Evolutionary conservation across 64 coral and sea anemone species (phyloP).

Genomic region (Montipora capricornis): DNA sequence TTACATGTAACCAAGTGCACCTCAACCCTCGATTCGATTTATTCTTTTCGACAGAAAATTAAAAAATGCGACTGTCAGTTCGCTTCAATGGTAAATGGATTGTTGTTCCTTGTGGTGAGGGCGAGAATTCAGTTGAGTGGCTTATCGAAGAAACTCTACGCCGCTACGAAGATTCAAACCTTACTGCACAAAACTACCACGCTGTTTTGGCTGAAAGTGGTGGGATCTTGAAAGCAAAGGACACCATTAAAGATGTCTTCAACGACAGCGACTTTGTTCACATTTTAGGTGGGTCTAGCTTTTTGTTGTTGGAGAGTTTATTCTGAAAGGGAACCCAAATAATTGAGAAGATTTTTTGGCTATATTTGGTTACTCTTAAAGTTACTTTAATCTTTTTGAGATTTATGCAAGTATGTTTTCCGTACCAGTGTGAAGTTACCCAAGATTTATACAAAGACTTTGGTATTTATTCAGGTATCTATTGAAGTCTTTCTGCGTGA

Average conservation of each 20-base stretch:
- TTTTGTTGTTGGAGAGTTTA: too few relatives aligned
- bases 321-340: too few relatives aligned
- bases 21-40: neutral
- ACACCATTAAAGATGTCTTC: conserved; percentile 75
- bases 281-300: conserved; percentile 35
- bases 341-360: too few relatives aligned
- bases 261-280: conserved; percentile 88
- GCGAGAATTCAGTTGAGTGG: conserved; percentile 63
- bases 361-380: too few relatives aligned
- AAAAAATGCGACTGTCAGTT: conserved; percentile 82
- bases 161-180: neutral
- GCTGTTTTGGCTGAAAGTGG: conserved; percentile 38
- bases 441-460: too few relatives aligned
- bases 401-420: too few relatives aligned
- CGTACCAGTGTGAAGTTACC: too few relatives aligned
- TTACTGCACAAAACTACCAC: conserved; percentile 25
- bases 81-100: conserved; percentile 74
- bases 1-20: neutral
- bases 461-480: too few relatives aligned
- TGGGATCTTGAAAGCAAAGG: conserved; percentile 47
- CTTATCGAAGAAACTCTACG: conserved; percentile 74
- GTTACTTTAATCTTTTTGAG: too few relatives aligned
- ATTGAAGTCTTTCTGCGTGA: too few relatives aligned
- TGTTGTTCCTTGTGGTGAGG: conserved; percentile 78
- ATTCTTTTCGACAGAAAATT: neutral